Evolutionary conservation across 2,113 vertebrate species (phyloP).

Genomic region (Rhizomys pruinosus): DNA sequence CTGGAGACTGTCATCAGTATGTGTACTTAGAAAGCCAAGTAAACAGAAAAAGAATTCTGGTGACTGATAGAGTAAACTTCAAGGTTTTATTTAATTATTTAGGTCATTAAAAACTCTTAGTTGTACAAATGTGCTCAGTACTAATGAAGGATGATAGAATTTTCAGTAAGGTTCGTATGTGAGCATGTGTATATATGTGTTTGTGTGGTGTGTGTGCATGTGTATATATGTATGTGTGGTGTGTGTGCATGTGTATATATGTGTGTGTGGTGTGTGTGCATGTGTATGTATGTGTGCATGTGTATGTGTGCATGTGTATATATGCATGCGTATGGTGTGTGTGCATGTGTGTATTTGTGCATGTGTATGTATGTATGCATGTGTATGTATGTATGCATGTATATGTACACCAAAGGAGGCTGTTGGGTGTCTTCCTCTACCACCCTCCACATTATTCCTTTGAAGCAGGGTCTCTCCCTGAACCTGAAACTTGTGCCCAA

Average conservation of each 20-base stretch:
- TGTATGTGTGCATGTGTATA: too few species aligned
- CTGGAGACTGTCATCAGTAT: neutral
- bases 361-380: neutral
- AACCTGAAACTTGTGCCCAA: neutral
- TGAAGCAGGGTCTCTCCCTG: neutral
- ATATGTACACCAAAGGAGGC: neutral
- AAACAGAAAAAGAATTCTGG: neutral
- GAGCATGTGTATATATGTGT: neutral
- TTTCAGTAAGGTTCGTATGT: neutral
- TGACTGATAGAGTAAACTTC: neutral
- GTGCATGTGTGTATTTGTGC: neutral
- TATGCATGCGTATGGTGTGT: too few species aligned
- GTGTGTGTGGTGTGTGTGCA: too few species aligned
- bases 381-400: neutral
- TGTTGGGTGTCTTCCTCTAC: neutral
- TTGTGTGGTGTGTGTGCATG: neutral
- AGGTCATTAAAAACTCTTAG: slow-evolving; percentile 8
- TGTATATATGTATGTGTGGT: too few species aligned
- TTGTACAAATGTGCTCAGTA: neutral
- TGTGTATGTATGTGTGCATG: too few species aligned
- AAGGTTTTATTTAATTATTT: slow-evolving; percentile 21
- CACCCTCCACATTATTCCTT: neutral
- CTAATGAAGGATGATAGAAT: slow-evolving; percentile 9
- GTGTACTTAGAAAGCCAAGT: neutral
- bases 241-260: too few species aligned